phyloP scores from a whole-genome alignment of 2,888 invertebrate species.

The Trissoscelio sp. region DNA sequence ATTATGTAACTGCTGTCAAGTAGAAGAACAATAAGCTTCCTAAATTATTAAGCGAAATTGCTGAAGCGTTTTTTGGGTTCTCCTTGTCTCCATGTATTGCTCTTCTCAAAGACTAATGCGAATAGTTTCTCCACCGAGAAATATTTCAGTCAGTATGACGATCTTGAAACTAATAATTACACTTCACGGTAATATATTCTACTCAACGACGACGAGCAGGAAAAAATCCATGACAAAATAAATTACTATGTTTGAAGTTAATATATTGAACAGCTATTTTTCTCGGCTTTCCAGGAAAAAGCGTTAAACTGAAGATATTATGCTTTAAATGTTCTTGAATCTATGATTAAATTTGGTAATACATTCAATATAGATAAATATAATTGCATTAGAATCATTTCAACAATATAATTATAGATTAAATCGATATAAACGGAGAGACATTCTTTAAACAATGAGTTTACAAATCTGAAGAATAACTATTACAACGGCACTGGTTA shows the following conservation, averaged over 20 bases:
- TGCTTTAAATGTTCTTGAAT: slow-evolving; percentile 6
- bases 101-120: slow-evolving; percentile 56
- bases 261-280: slow-evolving; percentile 42
- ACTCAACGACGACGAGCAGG: not conserved
- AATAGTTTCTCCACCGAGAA: slow-evolving; percentile 46
- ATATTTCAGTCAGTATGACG: slow-evolving; percentile 57
- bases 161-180: slow-evolving; percentile 61
- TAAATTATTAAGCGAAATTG: slow-evolving; percentile 51
- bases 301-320: not conserved
- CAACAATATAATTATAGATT: not conserved
- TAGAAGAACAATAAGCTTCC: slow-evolving; percentile 30
- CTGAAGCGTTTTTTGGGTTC: slow-evolving; percentile 34
- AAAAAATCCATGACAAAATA: slow-evolving; percentile 28
- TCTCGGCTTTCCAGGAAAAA: slow-evolving; percentile 1
- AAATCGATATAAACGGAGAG: no score
- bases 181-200: slow-evolving; percentile 51
- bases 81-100: slow-evolving; percentile 42
- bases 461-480: no score
- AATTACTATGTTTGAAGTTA: slow-evolving; percentile 28
- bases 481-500: no score
- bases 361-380: not conserved
- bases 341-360: not conserved
- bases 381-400: not conserved
- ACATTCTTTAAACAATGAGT: no score
- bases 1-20: slow-evolving; percentile 28